A percentile compares a stretch with the other conserved stretches of the same genome.
These are phyloP conservation scores for Hystrix cristata DNA, from an alignment of 2,113 vertebrate species.

Conservation along the genomic window DNA sequence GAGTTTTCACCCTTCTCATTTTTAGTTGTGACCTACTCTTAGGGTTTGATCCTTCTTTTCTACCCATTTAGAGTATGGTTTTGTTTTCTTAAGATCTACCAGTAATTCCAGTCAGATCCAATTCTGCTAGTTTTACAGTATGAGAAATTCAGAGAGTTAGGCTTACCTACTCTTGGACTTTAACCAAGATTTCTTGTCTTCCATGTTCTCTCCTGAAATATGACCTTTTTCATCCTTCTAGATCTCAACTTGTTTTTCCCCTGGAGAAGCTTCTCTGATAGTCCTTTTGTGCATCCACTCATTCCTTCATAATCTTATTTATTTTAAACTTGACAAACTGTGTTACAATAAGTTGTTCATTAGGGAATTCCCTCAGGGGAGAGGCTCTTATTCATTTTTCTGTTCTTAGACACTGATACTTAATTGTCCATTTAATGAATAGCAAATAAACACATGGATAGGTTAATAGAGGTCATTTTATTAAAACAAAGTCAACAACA, in stretches of 20 bases:
- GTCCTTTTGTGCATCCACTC: not conserved
- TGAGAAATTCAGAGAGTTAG: not conserved
- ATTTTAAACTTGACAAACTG: not conserved
- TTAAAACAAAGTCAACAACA: not conserved
- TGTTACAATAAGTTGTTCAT: not conserved
- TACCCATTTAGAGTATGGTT: not conserved
- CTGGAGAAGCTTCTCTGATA: not conserved
- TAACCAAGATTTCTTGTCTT: not conserved
- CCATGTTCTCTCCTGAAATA: not conserved
- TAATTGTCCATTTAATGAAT: not conserved
- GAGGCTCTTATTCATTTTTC: conserved; percentile 6
- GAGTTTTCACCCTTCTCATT: not conserved
- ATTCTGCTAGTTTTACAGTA: not conserved
- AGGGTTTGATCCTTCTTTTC: not conserved
- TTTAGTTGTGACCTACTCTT: not conserved
- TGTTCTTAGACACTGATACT: not conserved
- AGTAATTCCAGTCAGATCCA: not conserved
- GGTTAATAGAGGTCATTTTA: not conserved
- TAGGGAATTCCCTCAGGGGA: not conserved
- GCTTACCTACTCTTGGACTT: not conserved
- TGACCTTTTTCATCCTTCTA: not conserved
- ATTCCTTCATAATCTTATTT: not conserved
- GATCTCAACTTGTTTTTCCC: not conserved
- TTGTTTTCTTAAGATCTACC: not conserved
- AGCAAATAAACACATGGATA: not conserved